These are phyloP conservation scores for Phoxinus phoxinus DNA, from an alignment of 2,113 vertebrate species.

Conservation along the genomic window DNA sequence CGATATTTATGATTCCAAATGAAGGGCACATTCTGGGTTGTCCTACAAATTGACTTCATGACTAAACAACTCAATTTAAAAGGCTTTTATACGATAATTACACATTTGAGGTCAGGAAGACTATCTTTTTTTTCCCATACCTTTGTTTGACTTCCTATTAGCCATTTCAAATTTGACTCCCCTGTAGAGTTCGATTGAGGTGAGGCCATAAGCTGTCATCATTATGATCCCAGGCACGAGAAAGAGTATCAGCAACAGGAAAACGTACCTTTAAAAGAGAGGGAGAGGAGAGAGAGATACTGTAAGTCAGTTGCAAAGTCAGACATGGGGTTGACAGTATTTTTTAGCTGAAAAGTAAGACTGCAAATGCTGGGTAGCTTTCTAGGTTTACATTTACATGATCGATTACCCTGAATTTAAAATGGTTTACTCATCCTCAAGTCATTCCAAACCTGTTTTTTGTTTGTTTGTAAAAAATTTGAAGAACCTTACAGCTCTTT, in stretches of 20 bases:
- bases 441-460: neutral
- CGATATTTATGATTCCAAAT: neutral
- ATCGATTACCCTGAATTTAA: neutral
- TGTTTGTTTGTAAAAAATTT: too few species aligned
- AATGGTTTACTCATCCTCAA: neutral
- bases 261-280: slow-evolving; percentile 84
- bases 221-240: slow-evolving; percentile 94
- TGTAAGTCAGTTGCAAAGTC: slow-evolving; percentile 12
- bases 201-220: slow-evolving; percentile 92
- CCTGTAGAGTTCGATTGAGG: slow-evolving; percentile 93
- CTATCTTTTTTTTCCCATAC: slow-evolving; percentile 72
- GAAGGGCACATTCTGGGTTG: neutral
- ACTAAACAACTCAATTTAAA: neutral
- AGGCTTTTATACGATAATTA: neutral
- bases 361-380: neutral
- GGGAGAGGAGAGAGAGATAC: neutral
- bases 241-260: slow-evolving; percentile 90
- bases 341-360: neutral
- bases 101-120: neutral
- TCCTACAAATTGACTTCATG: neutral
- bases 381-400: neutral
- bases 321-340: neutral
- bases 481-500: neutral
- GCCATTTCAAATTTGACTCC: slow-evolving; percentile 90
- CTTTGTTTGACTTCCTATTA: slow-evolving; percentile 83